Evolutionary conservation across 2,888 invertebrate genomes (phyloP), one percentile per base, ranked within the genome.

Genomic region (Parochlus steinenii): DNA sequence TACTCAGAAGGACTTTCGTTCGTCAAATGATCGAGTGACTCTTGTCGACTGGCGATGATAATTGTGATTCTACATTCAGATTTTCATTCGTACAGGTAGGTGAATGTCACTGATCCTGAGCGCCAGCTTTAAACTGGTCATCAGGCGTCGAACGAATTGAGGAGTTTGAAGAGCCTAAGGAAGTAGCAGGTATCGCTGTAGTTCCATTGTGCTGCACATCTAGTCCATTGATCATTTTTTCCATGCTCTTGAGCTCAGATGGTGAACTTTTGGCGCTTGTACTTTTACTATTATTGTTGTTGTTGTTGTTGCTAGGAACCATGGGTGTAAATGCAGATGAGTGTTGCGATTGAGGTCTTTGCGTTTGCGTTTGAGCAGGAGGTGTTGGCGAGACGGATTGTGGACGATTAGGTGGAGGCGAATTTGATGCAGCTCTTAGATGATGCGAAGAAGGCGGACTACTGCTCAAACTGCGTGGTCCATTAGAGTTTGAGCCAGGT

Each of bases 161-260:
- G n/a, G n/a, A n/a, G n/a, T n/a, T n/a, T n/a, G 36, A 36, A 14
- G 36, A 36, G 14, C 30, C 36, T 30, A 35, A 30, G 23, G 36
- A 36, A 11, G 30, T 30, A 8, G 36, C n/a, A n/a, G n/a, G 39
- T 39, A 25, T 41, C 46, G 12, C 33, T 19, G 46, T 48, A 28
- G 49, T 47, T 34, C 58, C 59, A 36, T 60, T 69, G 45, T 75
- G 71, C 56, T 82, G 82, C 45, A 86, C 83, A 57, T 92, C 90
- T 43, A 92, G 65, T 11, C 90, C 92, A 61, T 90, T 92, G 46
- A 93, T 89, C 92, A 92, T 92, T 57, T 90, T 86, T 63, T 93
- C 92, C 64, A 93, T 93, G 58, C 80, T 89, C 62, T 90, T 90
- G 46, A 93, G 71, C 62, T 92, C 90, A 43, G 70, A 74, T 45